These are phyloP conservation scores for Psammodynastes pulverulentus DNA, from an alignment of 2,113 vertebrate genomes.

Conservation along the genomic window DNA sequence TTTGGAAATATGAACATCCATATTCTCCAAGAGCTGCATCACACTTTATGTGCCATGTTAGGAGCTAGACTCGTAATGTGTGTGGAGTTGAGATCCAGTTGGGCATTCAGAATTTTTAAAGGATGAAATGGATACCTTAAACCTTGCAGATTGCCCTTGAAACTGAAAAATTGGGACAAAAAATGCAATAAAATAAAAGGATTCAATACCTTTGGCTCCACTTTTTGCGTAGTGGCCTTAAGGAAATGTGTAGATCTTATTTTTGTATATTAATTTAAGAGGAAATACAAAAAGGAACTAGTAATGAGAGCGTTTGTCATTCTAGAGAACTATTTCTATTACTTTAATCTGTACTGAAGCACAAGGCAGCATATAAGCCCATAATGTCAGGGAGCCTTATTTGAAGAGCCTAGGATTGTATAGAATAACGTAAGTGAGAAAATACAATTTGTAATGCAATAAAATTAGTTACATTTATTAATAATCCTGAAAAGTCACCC, in stretches of 20 bases:
- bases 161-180: background rate
- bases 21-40: background rate
- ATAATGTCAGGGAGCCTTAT: background rate
- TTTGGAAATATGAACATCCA: background rate
- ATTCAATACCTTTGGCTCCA: background rate
- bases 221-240: background rate
- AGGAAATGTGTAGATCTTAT: background rate
- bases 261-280: background rate
- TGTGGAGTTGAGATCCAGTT: background rate
- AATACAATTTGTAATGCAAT: background rate
- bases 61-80: background rate
- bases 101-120: background rate
- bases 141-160: background rate
- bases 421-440: background rate
- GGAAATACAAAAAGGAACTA: background rate
- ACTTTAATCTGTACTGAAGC: background rate
- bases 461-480: background rate
- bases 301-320: background rate
- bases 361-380: background rate
- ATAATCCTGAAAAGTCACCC: background rate
- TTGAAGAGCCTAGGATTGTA: background rate
- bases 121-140: background rate
- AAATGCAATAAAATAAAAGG: background rate
- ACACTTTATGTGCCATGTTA: background rate
- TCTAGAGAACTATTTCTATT: background rate